Conservation (phyloP, 1,140 invertebrate species). For the Nephotettix cincticeps region DNA sequence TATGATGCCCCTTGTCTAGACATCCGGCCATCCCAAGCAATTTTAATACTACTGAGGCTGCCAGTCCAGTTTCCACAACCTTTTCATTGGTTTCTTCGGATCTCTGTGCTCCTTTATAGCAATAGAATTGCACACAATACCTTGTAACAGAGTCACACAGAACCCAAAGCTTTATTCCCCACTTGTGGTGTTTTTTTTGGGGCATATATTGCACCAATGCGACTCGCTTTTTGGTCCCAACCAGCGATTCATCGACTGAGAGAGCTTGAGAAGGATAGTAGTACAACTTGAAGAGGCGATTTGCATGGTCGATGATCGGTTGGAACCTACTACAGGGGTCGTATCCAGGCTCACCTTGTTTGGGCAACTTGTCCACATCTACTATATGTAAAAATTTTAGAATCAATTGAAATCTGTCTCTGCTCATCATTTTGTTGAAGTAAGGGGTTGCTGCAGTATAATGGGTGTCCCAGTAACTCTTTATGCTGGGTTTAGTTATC, state of each 20-base stretch:
- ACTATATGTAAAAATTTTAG: slow-evolving; percentile 31
- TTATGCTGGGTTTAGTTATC: not conserved
- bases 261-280: slow-evolving; percentile 39
- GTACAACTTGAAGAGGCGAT: slow-evolving; percentile 38
- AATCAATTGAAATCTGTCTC: slow-evolving; percentile 15
- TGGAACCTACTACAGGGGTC: slow-evolving; percentile 41
- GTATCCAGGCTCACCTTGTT: slow-evolving; percentile 36
- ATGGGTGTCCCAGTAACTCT: not conserved
- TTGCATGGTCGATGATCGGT: slow-evolving; percentile 39
- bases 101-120: too few relatives aligned
- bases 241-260: slow-evolving; percentile 39
- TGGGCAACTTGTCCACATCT: slow-evolving; percentile 29
- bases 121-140: not conserved
- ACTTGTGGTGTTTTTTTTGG: not conserved
- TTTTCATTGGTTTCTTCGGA: not conserved
- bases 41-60: slow-evolving; percentile 15
- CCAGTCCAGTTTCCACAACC: not conserved
- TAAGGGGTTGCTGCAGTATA: not conserved
- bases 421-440: slow-evolving; percentile 6
- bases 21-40: slow-evolving; percentile 19
- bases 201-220: not conserved
- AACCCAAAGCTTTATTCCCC: too few relatives aligned
- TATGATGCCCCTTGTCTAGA: not conserved
- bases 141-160: not conserved
- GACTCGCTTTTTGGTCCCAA: slow-evolving; percentile 26